Base-by-base conservation (phyloP, 2,113 vertebrate genomes). In the Equus przewalskii region DNA sequence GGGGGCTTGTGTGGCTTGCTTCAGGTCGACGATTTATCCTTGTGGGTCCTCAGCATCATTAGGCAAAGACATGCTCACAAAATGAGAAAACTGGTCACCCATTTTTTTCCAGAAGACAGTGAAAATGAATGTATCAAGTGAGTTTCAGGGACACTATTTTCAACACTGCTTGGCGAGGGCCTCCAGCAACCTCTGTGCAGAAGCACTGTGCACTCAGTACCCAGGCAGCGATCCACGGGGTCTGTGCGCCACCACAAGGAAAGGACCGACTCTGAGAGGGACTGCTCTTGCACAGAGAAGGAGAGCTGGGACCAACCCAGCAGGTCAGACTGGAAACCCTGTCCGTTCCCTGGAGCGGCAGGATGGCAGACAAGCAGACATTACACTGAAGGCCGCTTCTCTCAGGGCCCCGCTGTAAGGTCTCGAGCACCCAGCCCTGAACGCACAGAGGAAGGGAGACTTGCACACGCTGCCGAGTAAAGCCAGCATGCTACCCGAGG, bases 281-380 rank as follows among this genome's bases (percentile, higher is more conserved):
- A 30, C 26, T 16, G 26, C 58, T 30, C 26, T 54, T 54, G 51
- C 13, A 14, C 51, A 54, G 51, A 54, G 14, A 54, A 54, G 51
- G 13, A 54, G 12, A 54, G 51, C 51, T 54, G 51, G 51, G 51
- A 54, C 62, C 62, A 30, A 12, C 62, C 10, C 76, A 56, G 76
- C 19, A 33, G 1, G 6, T 28, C 33, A 12, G 76, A 7, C 33
- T 14, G 33, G 51, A 56, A 28, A 30, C 13, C 4, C 22, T 5
- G 22, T 60, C 54, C 7, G 4, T 36, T 33, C 79, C 79, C 24
- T 2, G n/a, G 51, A 41, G n/a, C 0, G 0, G 21, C 54, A 58
- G 13, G 78, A 67, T 3, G 13, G 14, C 4, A 0, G 21, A 24
- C 54, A 58, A 1, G 4, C 21, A 15, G n/a, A 9, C 12, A 11